Conservation (phyloP, 1,140 invertebrate genomes). For the Monochamus saltuarius region DNA sequence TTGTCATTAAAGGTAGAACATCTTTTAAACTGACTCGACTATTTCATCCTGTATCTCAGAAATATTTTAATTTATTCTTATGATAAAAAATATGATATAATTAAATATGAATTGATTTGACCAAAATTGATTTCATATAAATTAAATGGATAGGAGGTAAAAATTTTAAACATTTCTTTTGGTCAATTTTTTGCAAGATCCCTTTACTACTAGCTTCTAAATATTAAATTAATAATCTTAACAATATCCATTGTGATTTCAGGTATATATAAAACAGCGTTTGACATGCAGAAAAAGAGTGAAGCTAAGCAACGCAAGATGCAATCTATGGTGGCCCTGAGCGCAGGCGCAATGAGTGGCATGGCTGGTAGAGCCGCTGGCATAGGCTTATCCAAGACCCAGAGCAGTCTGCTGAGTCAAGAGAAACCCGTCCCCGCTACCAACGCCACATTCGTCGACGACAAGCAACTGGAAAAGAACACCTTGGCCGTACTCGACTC, state of each 20-base stretch:
- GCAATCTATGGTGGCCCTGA: conserved; percentile 89
- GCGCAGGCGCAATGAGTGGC: conserved; percentile 82
- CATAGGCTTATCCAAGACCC: conserved; percentile 78
- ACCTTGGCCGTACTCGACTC: conserved; percentile 18
- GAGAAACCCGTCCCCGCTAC: conserved; percentile 57
- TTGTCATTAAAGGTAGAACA: no score
- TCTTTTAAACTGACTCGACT: no score
- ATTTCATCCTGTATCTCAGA: no score
- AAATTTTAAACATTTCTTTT: no score
- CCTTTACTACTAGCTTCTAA: no score
- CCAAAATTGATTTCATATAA: no score
- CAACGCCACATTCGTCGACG: conserved; percentile 17
- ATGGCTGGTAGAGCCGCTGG: conserved; percentile 86
- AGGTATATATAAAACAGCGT: conserved; percentile 94
- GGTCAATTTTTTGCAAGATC: neutral
- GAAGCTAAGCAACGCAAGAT: conserved; percentile 93
- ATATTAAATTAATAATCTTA: neutral
- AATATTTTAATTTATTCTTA: no score
- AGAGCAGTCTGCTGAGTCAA: conserved; percentile 68
- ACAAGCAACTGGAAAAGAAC: conserved; percentile 15
- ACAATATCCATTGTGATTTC: no score
- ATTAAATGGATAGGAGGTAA: no score
- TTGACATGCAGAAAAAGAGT: conserved; percentile 97
- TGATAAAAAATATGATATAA: no score
- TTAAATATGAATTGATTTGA: no score